A percentile compares a stretch with the other conserved stretches of the same genome.
Evolutionary conservation across 2,113 vertebrate genomes (phyloP).

Genomic region (Stercorarius parasiticus): DNA sequence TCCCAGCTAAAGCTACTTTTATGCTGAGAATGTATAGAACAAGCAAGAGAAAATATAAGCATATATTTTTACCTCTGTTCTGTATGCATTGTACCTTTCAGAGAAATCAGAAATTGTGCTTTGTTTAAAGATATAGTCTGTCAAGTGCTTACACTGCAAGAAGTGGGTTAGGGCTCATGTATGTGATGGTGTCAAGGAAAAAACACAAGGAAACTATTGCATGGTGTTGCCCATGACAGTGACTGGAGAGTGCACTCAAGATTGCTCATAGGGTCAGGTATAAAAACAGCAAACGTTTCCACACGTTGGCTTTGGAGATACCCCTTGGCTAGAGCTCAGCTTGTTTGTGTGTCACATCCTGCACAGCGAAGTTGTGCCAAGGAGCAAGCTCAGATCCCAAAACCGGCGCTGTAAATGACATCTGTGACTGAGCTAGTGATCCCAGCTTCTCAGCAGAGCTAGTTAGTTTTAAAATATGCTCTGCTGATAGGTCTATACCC

Average conservation of each 20-base stretch:
- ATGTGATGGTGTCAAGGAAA: neutral
- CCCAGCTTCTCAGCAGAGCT: neutral
- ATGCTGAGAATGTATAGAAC: neutral
- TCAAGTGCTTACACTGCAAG: neutral
- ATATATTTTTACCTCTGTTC: neutral
- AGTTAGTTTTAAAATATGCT: neutral
- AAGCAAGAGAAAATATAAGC: neutral
- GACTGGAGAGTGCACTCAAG: neutral
- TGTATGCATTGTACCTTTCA: neutral
- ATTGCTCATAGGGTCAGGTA: neutral
- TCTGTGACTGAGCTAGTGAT: neutral
- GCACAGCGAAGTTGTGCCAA: neutral
- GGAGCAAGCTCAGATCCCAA: neutral
- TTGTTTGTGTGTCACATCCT: neutral
- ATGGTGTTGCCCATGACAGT: neutral
- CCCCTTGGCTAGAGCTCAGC: neutral
- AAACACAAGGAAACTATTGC: neutral
- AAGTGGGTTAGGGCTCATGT: neutral
- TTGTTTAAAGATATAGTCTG: neutral
- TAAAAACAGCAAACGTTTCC: neutral
- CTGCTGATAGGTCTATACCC: neutral
- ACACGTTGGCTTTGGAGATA: neutral
- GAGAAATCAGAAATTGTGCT: neutral
- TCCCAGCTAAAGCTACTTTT: neutral
- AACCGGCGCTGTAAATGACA: neutral